Base-by-base conservation (phyloP, 2,888 invertebrate genomes). In the Euproctis similis region DNA sequence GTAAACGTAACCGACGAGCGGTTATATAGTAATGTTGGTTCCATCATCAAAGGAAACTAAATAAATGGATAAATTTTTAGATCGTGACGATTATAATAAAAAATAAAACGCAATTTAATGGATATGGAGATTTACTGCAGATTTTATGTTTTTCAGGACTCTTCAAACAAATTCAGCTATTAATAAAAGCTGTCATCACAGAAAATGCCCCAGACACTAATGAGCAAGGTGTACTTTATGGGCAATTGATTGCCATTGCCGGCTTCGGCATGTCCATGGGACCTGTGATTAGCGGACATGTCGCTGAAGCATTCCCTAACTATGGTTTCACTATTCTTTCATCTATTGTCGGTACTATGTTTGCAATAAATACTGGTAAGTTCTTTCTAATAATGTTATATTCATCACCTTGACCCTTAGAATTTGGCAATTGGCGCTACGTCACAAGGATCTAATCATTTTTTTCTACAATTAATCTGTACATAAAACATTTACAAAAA, bases 141-240 rank as follows among this genome's bases (percentile, higher is more conserved):
- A n/a, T n/a, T n/a, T n/a, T 28, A 2, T 21, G 8, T 30, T 10
- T 61, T 59, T 24, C 48, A 89, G 89, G 89, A 41, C 49, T 86
- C 34, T 82, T 87, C 46, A 90, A 90, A 61, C 90, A 90, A 53
- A 88, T 87, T 4, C 90, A 90, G 55, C 82, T 86, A 5, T 57
- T 90, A 23, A 75, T 84, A 29, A 88, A 87, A 49, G 86, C 88
- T 1, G 68, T 87, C 41, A 72, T 88, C 21, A 80, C 87, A n/a
- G 89, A 90, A 55, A 68, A 86, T 30, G 64, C 86, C 20, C 72
- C 76, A 10, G 53, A 56, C 21, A 51, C 69, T 5, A 49, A 41
- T 3, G 65, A 86, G 24, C 87, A 87, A 33, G 69, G 87, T 1
- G 64, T 73, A 17, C 69, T 86, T 12, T 86, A 87, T 46, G 89